Evolutionary conservation across 2,888 invertebrate genomes (phyloP).

Genomic region (Phengaris arion): DNA sequence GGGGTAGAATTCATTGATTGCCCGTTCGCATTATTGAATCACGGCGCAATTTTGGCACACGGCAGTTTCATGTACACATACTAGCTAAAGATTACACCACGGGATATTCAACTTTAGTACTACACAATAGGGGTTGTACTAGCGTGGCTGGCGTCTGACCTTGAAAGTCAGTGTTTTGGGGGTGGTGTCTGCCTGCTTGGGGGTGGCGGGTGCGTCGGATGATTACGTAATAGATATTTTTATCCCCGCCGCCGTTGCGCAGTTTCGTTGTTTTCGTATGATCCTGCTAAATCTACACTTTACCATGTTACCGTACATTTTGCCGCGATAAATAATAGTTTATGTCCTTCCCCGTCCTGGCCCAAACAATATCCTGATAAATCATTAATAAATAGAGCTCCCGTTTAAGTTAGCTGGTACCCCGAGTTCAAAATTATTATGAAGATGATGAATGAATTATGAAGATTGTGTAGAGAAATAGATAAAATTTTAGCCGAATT

Average conservation of each 20-base stretch:
- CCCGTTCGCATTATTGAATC: conserved; percentile 37
- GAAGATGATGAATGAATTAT: no score
- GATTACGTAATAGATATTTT: conserved; percentile 72
- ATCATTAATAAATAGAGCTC: no score
- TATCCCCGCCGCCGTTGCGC: conserved; percentile 45
- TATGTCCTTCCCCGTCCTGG: no score
- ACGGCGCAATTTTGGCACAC: conserved; percentile 39
- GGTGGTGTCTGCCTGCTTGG: conserved; percentile 52
- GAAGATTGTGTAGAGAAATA: no score
- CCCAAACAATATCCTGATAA: no score
- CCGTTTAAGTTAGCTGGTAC: no score
- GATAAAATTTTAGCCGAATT: no score
- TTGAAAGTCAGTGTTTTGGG: conserved; percentile 59
- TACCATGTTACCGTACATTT: no score
- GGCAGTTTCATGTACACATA: conserved; percentile 39
- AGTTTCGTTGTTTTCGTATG: conserved; percentile 32
- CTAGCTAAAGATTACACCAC: neutral
- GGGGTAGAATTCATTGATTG: conserved; percentile 68
- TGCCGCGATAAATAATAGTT: no score
- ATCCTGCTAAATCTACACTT: neutral
- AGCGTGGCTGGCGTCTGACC: conserved; percentile 52
- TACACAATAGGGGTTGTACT: conserved; percentile 43
- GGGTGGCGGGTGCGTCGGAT: conserved; percentile 53
- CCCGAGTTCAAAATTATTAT: no score
- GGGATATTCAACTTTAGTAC: conserved; percentile 42